Percentiles rank a stretch among this genome's conserved stretches.
Evolutionary conservation across 2,888 invertebrate species (phyloP).

Genomic region (Pyrgus malvae): DNA sequence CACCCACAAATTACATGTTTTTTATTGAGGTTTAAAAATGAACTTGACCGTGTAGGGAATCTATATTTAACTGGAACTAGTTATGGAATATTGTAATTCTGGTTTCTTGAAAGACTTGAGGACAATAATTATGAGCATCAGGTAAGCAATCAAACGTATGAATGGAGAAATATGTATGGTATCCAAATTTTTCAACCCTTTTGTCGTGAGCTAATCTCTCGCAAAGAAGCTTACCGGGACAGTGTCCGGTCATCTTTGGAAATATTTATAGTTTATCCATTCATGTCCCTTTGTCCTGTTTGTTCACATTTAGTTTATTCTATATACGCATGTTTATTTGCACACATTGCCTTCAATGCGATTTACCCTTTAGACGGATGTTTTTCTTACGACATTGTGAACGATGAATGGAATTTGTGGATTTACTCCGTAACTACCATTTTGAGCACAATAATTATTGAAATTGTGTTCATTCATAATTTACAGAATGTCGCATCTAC

Average conservation of each 20-base stretch:
- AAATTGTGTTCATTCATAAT: conserved; percentile 24
- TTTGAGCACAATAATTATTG: conserved; percentile 34
- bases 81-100: no score
- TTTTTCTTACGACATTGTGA: conserved; percentile 61
- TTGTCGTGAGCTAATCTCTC: conserved; percentile 20
- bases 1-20: neutral
- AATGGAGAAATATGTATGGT: conserved; percentile 30
- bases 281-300: conserved; percentile 46
- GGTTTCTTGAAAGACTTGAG: neutral
- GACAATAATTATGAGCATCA: neutral
- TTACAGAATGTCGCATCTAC: conserved; percentile 8
- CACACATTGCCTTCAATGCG: conserved; percentile 59
- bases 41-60: no score
- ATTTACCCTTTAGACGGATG: conserved; percentile 62
- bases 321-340: conserved; percentile 56
- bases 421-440: conserved; percentile 32
- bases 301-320: conserved; percentile 73
- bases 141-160: conserved; percentile 24
- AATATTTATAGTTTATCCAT: conserved; percentile 56
- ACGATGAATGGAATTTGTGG: conserved; percentile 45
- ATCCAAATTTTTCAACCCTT: conserved; percentile 41
- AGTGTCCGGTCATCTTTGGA: conserved; percentile 44
- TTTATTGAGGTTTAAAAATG: neutral
- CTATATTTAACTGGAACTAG: no score
- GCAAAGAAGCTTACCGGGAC: conserved; percentile 27